These are phyloP conservation scores for Emydoidea blandingii DNA, from an alignment of 2,797 vertebrate species.

Conservation along the genomic window DNA sequence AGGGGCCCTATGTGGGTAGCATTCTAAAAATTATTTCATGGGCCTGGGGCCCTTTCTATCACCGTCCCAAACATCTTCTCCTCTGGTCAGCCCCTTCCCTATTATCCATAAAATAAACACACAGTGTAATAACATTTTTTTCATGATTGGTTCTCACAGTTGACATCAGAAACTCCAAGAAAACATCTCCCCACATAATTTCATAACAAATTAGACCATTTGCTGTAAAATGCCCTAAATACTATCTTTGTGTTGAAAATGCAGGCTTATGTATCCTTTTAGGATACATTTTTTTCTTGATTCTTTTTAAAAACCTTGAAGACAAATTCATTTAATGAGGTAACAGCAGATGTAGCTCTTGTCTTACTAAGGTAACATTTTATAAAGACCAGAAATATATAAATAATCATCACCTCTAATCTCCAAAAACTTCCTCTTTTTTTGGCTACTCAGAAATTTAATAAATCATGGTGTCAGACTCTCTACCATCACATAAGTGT, in stretches of 20 bases:
- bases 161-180: conserved; percentile 1
- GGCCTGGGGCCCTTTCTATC: background rate
- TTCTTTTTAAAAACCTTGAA: background rate
- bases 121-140: background rate
- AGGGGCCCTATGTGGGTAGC: background rate
- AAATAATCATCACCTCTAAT: background rate
- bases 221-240: background rate
- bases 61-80: background rate
- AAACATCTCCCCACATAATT: background rate
- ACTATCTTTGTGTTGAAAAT: background rate
- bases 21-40: conserved; percentile 36
- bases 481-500: background rate
- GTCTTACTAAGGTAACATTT: background rate
- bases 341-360: background rate
- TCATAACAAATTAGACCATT: background rate
- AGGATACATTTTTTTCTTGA: background rate
- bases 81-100: background rate
- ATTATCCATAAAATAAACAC: background rate
- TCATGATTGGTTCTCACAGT: background rate
- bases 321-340: background rate
- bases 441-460: background rate
- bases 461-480: background rate
- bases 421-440: background rate
- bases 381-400: background rate
- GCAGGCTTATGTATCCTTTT: background rate